Conservation (phyloP, 1,140 invertebrate genomes). For the Zaprionus taronus region DNA sequence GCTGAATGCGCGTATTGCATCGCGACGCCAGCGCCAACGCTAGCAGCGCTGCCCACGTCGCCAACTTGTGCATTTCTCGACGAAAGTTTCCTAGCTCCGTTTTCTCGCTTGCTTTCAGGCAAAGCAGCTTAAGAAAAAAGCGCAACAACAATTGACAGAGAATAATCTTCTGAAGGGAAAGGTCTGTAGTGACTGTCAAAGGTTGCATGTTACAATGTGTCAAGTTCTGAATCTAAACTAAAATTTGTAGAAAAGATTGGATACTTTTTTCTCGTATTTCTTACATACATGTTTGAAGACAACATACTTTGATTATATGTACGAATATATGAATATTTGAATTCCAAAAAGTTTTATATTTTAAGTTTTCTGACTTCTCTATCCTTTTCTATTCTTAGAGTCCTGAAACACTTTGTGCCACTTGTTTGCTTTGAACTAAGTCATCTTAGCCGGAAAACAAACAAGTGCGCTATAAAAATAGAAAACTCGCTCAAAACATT, state of each 20-base stretch:
- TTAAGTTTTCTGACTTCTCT: too few species aligned
- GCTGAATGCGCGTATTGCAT: conserved; percentile 33
- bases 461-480: conserved; percentile 27
- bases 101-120: conserved; percentile 51
- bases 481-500: conserved; percentile 47
- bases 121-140: conserved; percentile 59
- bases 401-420: background rate
- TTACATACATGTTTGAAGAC: too few species aligned
- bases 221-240: background rate
- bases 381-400: too few species aligned
- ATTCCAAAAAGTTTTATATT: background rate
- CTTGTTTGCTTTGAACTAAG: conserved; percentile 12
- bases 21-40: conserved; percentile 31
- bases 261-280: background rate
- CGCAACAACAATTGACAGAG: conserved; percentile 25
- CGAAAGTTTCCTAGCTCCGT: conserved; percentile 29
- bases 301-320: too few species aligned
- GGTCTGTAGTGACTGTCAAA: background rate
- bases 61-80: conserved; percentile 15
- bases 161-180: background rate
- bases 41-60: conserved; percentile 41
- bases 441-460: background rate
- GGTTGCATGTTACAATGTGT: conserved; percentile 15
- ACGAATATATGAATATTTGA: background rate
- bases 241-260: background rate